phyloP scores from a whole-genome alignment of 2,113 vertebrate species.

The Calyptomena viridis region DNA sequence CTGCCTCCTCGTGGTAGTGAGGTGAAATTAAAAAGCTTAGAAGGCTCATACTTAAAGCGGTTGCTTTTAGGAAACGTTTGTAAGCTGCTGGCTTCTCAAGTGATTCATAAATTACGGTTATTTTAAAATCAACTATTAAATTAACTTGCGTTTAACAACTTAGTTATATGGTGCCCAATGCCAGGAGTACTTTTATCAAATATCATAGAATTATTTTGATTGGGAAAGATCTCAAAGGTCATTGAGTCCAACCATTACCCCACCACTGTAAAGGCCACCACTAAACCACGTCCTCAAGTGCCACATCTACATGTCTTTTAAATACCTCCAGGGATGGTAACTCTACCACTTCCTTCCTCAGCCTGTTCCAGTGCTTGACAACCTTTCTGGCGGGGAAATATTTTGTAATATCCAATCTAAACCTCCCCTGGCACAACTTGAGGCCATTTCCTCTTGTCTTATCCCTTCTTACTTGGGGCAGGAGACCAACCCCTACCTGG shows the following conservation, averaged over 20 bases:
- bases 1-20: slow-evolving; percentile 13
- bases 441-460: neutral
- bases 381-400: neutral
- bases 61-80: neutral
- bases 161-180: neutral
- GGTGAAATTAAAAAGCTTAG: neutral
- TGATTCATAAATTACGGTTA: neutral
- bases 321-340: neutral
- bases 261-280: neutral
- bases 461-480: neutral
- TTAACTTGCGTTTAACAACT: neutral
- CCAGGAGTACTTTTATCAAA: neutral
- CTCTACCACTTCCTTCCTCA: neutral
- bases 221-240: neutral
- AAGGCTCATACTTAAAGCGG: rapidly evolving
- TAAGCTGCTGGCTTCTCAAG: neutral
- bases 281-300: neutral
- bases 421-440: neutral
- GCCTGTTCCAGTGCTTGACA: neutral
- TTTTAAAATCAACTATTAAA: neutral
- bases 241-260: neutral
- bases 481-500: neutral
- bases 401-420: neutral
- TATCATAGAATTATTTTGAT: neutral
- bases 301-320: neutral